Base-by-base conservation (phyloP, 35 echinoderm and acorn worm genomes). In the Stichopus chloronotus region DNA sequence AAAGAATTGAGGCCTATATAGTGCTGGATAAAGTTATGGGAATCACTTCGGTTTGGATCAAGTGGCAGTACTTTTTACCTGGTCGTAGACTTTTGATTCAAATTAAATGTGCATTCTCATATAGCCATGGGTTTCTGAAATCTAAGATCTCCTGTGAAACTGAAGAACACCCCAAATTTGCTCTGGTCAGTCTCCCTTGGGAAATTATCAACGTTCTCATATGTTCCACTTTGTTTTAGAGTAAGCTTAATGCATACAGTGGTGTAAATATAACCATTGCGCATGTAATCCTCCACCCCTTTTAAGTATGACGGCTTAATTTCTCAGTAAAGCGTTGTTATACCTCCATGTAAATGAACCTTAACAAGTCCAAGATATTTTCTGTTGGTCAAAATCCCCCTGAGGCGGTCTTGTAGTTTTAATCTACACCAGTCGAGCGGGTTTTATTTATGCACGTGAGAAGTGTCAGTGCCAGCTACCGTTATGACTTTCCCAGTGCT, bases 341-440 rank as follows among this genome's bases (percentile, higher is more conserved):
- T 74, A 74, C 69, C 69, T 21, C 17, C 69, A 74, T 74, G 69
- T 74, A 74, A 74, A n/a, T 74, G 69, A 74, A 74, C 69, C 69
- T 74, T 65, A 65, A 65, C 69, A 74, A 74, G 69, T 74, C 17
- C 13, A 74, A 74, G 17, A 74, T 16, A 57, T 9, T 9, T 53
- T 58, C 25, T 21, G 7, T 58, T 21, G 52, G 82, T 85, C 82
- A 85, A 10, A 58, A 20, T 85, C 24, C 54, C 82, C 55, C 14
- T 14, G n/a, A 56, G 82, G 82, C 4, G 22, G 13, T n/a, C 53
- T 85, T 85, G 55, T 25, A 53, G 57, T 85, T 85, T 85, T 14
- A 13, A 83, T 83, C 80, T 83, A n/a, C 57, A 10, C 57, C 19
- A 30, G 57, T 59, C 21, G 55, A n/a, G 20, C 19, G 56, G 56